These are phyloP conservation scores for Coracopsis vasa DNA, from an alignment of 2,113 vertebrate genomes.

Conservation along the genomic window DNA sequence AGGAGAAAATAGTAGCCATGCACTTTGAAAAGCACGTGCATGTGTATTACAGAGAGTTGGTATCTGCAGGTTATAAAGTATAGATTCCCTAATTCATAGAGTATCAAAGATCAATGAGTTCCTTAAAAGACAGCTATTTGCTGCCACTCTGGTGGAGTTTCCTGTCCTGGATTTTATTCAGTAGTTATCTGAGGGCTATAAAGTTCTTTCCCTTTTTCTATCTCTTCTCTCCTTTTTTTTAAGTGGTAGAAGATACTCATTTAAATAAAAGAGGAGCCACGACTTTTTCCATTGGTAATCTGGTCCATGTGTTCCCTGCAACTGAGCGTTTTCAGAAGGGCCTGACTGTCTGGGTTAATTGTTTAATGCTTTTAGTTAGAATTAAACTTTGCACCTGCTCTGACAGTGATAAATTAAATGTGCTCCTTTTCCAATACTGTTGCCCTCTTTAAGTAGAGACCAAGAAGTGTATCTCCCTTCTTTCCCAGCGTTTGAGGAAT, in stretches of 20 bases:
- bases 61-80: not conserved
- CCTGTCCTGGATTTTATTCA: conserved; percentile 57
- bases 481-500: conserved; percentile 81
- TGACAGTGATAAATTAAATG: conserved; percentile 89
- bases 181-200: conserved; percentile 33
- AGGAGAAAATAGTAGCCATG: not conserved
- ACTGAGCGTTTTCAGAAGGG: conserved; percentile 80
- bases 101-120: conserved; percentile 41
- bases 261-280: conserved; percentile 66
- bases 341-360: conserved; percentile 86
- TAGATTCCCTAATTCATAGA: conserved; percentile 21
- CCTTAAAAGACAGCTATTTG: conserved; percentile 53
- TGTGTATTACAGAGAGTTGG: fast-evolving
- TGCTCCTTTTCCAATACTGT: conserved; percentile 85
- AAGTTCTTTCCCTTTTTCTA: conserved; percentile 53
- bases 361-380: conserved; percentile 91
- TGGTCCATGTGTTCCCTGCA: conserved; percentile 77
- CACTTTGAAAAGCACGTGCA: not conserved
- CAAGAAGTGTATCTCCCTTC: conserved; percentile 85
- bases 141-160: conserved; percentile 36
- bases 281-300: conserved; percentile 75
- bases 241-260: conserved; percentile 61
- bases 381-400: conserved; percentile 89
- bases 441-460: conserved; percentile 86
- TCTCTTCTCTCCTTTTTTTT: not conserved